A percentile compares a stretch with the other conserved stretches of the same genome.
These are phyloP conservation scores for Cyanistes caeruleus DNA, from an alignment of 2,113 vertebrate genomes.

Conservation along the genomic window DNA sequence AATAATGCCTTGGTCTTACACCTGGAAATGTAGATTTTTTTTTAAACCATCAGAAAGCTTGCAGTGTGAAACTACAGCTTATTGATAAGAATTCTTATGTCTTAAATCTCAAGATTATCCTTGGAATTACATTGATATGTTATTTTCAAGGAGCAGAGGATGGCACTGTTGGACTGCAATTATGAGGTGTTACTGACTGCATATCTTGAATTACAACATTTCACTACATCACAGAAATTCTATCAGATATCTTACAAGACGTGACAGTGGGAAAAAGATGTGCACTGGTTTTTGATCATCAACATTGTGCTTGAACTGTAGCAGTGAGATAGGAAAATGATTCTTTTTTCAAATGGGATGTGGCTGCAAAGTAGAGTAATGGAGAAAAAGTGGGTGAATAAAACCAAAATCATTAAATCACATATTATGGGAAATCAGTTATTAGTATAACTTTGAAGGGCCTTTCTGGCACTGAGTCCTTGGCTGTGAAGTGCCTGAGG, in stretches of 20 bases:
- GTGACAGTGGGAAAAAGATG: neutral
- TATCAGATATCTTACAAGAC: neutral
- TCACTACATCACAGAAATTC: neutral
- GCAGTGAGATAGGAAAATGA: neutral
- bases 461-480: neutral
- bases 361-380: neutral
- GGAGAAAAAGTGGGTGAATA: neutral
- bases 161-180: slow-evolving; percentile 70
- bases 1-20: neutral
- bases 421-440: neutral
- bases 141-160: slow-evolving; percentile 65
- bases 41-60: neutral
- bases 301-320: neutral
- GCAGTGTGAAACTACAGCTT: neutral
- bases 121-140: neutral
- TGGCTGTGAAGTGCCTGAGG: neutral
- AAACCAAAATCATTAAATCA: neutral
- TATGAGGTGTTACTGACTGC: neutral
- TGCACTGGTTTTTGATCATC: neutral
- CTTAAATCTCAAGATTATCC: neutral
- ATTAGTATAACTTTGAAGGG: neutral
- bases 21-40: neutral
- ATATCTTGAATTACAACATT: slow-evolving; percentile 4
- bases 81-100: neutral
- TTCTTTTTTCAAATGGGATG: neutral